These are phyloP conservation scores for Botia almorhae DNA, from an alignment of 2,797 vertebrate genomes.

Conservation along the genomic window DNA sequence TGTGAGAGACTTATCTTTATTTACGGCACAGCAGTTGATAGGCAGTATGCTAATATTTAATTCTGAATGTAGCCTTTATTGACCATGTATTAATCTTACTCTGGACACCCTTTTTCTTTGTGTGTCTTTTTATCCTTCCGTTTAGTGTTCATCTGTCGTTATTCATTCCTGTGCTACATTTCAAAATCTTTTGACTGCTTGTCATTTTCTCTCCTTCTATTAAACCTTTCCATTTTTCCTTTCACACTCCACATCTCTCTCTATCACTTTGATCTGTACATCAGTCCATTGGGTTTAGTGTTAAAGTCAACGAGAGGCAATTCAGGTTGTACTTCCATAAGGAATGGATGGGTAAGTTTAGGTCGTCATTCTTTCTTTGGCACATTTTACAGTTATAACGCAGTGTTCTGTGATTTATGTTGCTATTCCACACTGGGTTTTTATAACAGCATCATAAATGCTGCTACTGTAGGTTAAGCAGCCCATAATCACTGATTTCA, in stretches of 20 bases:
- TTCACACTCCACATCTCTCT: conserved; percentile 3
- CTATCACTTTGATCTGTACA: background rate
- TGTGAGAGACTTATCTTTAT: background rate
- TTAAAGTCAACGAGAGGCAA: conserved; percentile 5
- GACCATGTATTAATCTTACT: background rate
- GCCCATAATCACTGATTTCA: background rate
- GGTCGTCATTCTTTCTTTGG: conserved; percentile 4
- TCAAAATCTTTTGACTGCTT: conserved; percentile 4
- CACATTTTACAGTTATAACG: background rate
- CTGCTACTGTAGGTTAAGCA: background rate
- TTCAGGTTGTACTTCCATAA: conserved; percentile 1
- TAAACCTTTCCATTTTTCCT: background rate
- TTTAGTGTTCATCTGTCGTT: background rate
- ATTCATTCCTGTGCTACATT: background rate
- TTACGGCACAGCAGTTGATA: background rate
- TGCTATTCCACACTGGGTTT: background rate
- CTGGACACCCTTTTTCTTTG: conserved; percentile 1
- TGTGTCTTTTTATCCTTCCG: background rate
- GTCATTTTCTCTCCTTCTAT: conserved; percentile 7
- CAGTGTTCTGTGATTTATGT: conserved; percentile 7
- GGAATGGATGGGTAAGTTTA: background rate
- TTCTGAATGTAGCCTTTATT: background rate
- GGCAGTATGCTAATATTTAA: background rate
- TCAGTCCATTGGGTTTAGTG: conserved; percentile 5
- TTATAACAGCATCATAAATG: conserved; percentile 10